Percentiles rank a stretch among this genome's conserved stretches.
phyloP scores from a whole-genome alignment of 1,140 invertebrate genomes.

The Drosophila melanica region DNA sequence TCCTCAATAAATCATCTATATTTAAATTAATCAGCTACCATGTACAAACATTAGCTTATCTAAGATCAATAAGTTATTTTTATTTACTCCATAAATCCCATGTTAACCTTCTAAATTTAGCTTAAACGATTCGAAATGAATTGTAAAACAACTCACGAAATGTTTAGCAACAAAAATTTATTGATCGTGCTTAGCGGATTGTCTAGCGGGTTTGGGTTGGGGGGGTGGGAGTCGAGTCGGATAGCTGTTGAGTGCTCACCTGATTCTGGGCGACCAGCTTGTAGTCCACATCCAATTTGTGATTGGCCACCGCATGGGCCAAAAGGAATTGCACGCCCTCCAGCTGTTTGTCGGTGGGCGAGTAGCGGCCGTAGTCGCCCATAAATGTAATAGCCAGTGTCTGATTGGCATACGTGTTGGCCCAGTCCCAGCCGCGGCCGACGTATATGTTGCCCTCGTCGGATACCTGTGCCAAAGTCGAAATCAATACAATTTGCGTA shows the following conservation, averaged over 20 bases:
- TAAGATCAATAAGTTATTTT: not conserved
- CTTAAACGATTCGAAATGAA: not conserved
- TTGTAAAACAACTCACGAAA: conserved; percentile 11
- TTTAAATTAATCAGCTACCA: conserved; percentile 7
- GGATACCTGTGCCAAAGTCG: conserved; percentile 84
- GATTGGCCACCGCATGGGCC: conserved; percentile 67
- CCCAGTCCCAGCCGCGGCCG: conserved; percentile 86
- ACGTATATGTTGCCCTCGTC: conserved; percentile 87
- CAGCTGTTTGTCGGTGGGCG: conserved; percentile 75
- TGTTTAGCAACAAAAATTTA: not conserved
- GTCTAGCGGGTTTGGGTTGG: not conserved
- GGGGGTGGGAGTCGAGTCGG: not conserved
- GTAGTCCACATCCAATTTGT: conserved; percentile 78
- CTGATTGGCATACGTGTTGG: conserved; percentile 85
- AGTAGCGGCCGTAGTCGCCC: conserved; percentile 83
- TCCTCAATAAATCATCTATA: not conserved
- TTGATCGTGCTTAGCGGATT: not conserved
- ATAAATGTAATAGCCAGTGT: conserved; percentile 85
- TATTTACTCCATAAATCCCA: not conserved
- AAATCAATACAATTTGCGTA: conserved; percentile 50
- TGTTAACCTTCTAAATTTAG: not conserved
- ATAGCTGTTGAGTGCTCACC: conserved; percentile 51
- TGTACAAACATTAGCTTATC: too few relatives aligned
- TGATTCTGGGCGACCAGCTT: conserved; percentile 84
- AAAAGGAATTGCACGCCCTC: conserved; percentile 78